Evolutionary conservation across 2,888 invertebrate species (phyloP).

Genomic region (Xylophagus ater): DNA sequence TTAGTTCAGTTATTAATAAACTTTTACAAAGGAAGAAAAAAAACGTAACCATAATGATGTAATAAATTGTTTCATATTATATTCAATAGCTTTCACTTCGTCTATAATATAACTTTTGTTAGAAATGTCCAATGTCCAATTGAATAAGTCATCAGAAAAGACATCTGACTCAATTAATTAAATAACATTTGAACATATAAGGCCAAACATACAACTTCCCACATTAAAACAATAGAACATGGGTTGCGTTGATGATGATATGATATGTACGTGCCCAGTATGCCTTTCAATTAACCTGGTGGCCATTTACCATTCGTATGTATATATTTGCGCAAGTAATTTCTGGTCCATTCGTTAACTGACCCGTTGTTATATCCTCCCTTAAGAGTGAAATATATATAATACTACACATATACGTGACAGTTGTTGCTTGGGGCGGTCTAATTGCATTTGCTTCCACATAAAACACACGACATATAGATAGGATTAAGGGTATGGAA

Average conservation of each 20-base stretch:
- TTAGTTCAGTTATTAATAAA: no score
- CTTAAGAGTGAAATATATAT: background rate
- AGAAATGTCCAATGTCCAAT: no score
- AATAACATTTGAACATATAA: background rate
- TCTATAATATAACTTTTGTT: no score
- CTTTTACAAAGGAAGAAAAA: no score
- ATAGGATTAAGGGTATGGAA: no score
- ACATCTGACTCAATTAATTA: slow-evolving; percentile 12
- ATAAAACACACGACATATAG: no score
- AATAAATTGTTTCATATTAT: no score
- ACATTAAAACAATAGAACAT: slow-evolving; percentile 10
- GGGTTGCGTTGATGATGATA: slow-evolving; percentile 4
- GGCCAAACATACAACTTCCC: background rate
- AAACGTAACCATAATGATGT: no score
- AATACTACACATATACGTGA: slow-evolving; percentile 11
- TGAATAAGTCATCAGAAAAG: slow-evolving; percentile 9
- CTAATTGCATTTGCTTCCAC: slow-evolving; percentile 15
- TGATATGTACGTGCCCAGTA: slow-evolving; percentile 10
- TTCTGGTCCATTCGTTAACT: slow-evolving; percentile 2
- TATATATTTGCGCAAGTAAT: slow-evolving; percentile 10
- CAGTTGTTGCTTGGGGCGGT: slow-evolving; percentile 13
- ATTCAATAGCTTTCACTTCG: no score
- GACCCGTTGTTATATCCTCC: slow-evolving; percentile 3
- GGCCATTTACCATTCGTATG: background rate
- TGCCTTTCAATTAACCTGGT: slow-evolving; percentile 12